Evolutionary conservation across 2,888 invertebrate genomes (phyloP).

Genomic region (Diarsia rubi): DNA sequence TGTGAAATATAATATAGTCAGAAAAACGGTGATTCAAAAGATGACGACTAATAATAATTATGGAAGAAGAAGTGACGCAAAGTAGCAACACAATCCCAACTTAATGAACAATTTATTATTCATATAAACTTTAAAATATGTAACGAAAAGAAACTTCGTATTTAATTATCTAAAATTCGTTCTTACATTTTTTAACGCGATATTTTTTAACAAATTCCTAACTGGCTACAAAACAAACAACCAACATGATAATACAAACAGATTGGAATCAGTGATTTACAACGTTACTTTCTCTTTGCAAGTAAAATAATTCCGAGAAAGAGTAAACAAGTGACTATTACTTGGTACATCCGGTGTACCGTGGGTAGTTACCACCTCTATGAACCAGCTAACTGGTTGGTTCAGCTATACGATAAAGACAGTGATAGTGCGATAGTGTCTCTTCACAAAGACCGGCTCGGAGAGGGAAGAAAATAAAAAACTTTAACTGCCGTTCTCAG

Average conservation of each 20-base stretch:
- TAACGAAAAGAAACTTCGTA: background rate
- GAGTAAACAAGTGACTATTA: background rate
- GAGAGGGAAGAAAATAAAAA: no score
- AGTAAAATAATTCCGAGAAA: background rate
- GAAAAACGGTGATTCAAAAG: no score
- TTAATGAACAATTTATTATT: background rate
- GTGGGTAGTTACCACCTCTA: background rate
- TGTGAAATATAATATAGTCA: no score
- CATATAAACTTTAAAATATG: background rate
- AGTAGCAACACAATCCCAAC: background rate
- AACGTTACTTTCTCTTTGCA: slow-evolving; percentile 4
- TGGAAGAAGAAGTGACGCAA: no score
- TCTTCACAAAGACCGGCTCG: no score
- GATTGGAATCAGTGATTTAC: background rate
- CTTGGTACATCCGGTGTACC: background rate
- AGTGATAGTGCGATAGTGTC: no score
- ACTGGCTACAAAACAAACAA: background rate
- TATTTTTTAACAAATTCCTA: background rate
- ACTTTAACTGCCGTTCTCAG: no score
- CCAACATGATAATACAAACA: background rate
- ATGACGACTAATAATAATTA: no score
- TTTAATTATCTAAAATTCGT: slow-evolving; percentile 19
- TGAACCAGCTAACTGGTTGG: background rate
- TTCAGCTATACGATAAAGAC: background rate
- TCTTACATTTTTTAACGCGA: background rate